Evolutionary conservation across 1,140 invertebrate species (phyloP).

Genomic region (Anadara kagoshimensis): DNA sequence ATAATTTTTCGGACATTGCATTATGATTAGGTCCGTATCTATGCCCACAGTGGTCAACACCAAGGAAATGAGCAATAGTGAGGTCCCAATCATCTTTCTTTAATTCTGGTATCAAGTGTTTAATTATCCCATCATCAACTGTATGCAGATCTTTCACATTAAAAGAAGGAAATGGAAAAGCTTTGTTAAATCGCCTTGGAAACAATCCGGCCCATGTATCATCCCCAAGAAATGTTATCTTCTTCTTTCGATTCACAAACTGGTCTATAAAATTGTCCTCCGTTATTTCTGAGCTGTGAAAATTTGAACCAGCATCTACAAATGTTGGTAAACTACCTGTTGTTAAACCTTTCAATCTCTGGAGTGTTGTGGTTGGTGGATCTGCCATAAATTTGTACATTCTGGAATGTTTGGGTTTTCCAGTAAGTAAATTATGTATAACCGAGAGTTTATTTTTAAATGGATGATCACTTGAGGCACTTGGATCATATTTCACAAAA

Average conservation of each 20-base stretch:
- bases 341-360: conserved; percentile 93
- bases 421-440: conserved; percentile 80
- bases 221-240: conserved; percentile 92
- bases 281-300: conserved; percentile 89
- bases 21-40: conserved; percentile 90
- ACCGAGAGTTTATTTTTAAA: conserved; percentile 86
- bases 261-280: conserved; percentile 97
- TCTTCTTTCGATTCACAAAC: conserved; percentile 76
- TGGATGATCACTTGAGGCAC: conserved; percentile 74
- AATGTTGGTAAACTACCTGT: conserved; percentile 98
- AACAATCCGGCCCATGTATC: conserved; percentile 91
- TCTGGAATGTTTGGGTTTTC: conserved; percentile 80
- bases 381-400: conserved; percentile 88
- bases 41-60: conserved; percentile 98
- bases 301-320: conserved; percentile 89
- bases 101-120: conserved; percentile 80
- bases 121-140: conserved; percentile 87
- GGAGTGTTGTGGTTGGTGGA: conserved; percentile 97
- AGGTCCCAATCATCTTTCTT: conserved; percentile 85
- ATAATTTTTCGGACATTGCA: conserved; percentile 93
- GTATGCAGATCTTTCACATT: conserved; percentile 98
- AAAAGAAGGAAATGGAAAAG: conserved; percentile 93
- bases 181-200: conserved; percentile 82
- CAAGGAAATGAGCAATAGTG: conserved; percentile 93
- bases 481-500: conserved; percentile 80